Evolutionary conservation across 2,797 vertebrate species (phyloP), one percentile per base, ranked within the genome.

Genomic region (Tangara arthus): DNA sequence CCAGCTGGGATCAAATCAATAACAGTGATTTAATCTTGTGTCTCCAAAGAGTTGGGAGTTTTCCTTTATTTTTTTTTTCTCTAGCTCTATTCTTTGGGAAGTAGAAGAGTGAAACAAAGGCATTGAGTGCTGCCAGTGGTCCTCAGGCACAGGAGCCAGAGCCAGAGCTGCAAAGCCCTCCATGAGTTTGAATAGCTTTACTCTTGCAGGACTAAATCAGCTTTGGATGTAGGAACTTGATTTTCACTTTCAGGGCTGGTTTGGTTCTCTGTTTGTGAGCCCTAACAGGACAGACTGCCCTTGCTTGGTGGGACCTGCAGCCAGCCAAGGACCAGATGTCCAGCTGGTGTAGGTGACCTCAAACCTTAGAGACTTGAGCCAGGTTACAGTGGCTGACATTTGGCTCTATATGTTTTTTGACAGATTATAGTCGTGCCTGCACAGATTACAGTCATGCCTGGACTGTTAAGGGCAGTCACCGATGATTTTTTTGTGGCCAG

Each of bases 1-100:
- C 84, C 95, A 95, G 66, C 81, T 89, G 82, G 72, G 93, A 89
- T 91, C 72, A 83, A 81, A 86, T 95, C 79, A 89, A 44, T 72
- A 64, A 22, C 55, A 79, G 82, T 95, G 89, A 91, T 94, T 95
- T 93, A 21, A 84, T 91, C 56, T 84, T 76, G 46, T 1, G 39
- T 60, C 69, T 95, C 88, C 56, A 66, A 84, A 90, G 73, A 90
- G 37, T 41, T 87, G 50, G 20, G 32, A 61, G 71, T 71, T 94
- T 93, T 91, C 28, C 35, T 82, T 92, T 42, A 9, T 82, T 89
- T 88, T 71, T 88, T 71, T 86, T 70, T 28, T 4, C 35, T 71
- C 46, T 88, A 34, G 26, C 39, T 92, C 68, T 85, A 63, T 94
- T 95, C 85, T 94, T 87, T 91, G 82, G 57, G 71, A 90, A 78